Evolutionary conservation across 2,113 vertebrate genomes (phyloP), one percentile per base, ranked within the genome.

Genomic region (Trematocara stigmaticum): DNA sequence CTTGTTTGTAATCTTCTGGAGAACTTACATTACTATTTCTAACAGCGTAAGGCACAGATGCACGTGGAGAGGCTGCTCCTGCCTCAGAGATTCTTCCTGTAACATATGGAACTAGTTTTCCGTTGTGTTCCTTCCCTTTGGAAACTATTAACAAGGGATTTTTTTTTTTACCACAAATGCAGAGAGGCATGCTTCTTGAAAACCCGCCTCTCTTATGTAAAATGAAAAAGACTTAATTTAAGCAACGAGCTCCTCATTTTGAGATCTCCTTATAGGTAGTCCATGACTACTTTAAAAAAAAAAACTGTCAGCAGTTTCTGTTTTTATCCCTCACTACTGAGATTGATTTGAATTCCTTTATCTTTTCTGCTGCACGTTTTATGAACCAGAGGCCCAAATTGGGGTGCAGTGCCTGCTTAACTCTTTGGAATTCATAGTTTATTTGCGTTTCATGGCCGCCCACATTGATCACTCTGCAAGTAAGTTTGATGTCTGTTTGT

Each of bases 51-150:
- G 42, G 23, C 84, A 78, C 91, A 92, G 87, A 91, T 90, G 88
- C 81, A 35, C 71, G 45, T 18, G 16, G 74, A 20, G 29, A 42
- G 38, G 69, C 87, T 66, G 80, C 79, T 53, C 29, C 74, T 23
- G 87, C 91, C 89, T 85, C 88, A 78, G 86, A 93, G 88, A 84
- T 81, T 88, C 81, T 47, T 86, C 64, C 79, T 66, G 84, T 74
- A 86, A 92, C 94, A 95, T 95, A 94, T 93, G 95, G 94, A 92
- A 91, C 82, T 74, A 15, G 76, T 90, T 91, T 76, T 45, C 82
- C n/a, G 1, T 83, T 83, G 84, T 15, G 47, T 81, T 89, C 85
- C 82, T 90, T 71, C 90, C 93, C 92, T 86, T 93, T 18, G 83
- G 94, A 91, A 88, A 89, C 42, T 38, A 81, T 86, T 95, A 95